Base-by-base conservation (phyloP, 2,113 vertebrate species). In the Crotalus viridis region DNA sequence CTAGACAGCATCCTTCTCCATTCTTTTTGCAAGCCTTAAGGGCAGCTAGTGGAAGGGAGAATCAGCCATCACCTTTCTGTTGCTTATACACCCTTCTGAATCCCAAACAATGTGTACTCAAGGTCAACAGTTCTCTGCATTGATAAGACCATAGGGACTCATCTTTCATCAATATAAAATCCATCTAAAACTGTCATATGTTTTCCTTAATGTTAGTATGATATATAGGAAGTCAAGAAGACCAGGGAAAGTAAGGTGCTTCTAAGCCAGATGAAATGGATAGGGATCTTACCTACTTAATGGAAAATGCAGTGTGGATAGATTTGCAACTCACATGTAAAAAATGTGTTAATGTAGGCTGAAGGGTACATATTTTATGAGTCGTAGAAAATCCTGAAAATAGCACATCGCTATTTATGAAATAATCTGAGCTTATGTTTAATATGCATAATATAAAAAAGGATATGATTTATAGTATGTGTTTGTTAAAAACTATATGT, bases 401-500 rank as follows among this genome's bases (percentile, higher is more conserved):
- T 26, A 89, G 56, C 19, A 59, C 52, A 21, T 10, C 5, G 56
- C 46, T 6, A 39, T 26, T 61, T 51, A 2, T 2, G 10, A 22
- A 90, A 57, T 21, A n/a, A 22, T 43, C 43, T 56, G 8, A 51
- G 3, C 8, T 86, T n/a, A 64, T 43, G 22, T 88, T 52, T 91
- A 91, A 87, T 91, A n/a, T 61, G 46, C 46, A 21, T 28, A 90
- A 56, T 91, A 88, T 19, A 24, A 17, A 92, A 57, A 48, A 28
- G 1, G 28, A 33, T 57, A 57, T 33, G 22, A 85, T 81, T 0
- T 74, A 55, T 24, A 22, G 54, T 88, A 85, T 0, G 5, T 3
- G 24, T 10, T 1, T 0, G 89, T 12, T 54, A 88, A 0, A 0
- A 1, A 13, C 2, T 0, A 0, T 56, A 3, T 46, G 46, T 24